A percentile compares a stretch with the other conserved stretches of the same genome.
These are phyloP conservation scores for Theretra japonica DNA, from an alignment of 2,888 invertebrate species.

Conservation along the genomic window DNA sequence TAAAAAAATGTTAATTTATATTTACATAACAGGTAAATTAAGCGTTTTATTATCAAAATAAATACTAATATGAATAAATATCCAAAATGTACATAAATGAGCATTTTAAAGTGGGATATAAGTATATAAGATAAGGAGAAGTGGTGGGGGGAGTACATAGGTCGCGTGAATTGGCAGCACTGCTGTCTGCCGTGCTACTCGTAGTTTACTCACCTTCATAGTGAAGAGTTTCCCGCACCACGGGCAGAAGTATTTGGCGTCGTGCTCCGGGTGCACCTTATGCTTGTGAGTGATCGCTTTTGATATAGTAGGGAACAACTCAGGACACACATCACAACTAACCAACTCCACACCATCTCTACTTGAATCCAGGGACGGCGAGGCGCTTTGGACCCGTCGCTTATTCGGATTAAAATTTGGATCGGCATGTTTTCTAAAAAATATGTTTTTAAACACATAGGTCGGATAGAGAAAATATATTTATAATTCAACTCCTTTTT, in stretches of 20 bases:
- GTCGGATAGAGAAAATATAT: conserved; percentile 23
- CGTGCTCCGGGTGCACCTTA: conserved; percentile 86
- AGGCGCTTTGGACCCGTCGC: conserved; percentile 54
- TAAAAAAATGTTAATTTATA: too few species aligned
- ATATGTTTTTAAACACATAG: conserved; percentile 27
- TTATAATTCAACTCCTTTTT: conserved; percentile 17
- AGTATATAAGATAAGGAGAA: conserved; percentile 6
- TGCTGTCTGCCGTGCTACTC: conserved; percentile 9
- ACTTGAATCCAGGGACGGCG: conserved; percentile 51
- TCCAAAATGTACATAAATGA: too few species aligned
- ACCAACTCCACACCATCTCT: conserved; percentile 66
- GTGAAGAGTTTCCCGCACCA: conserved; percentile 89
- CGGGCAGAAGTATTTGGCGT: conserved; percentile 86
- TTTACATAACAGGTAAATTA: too few species aligned
- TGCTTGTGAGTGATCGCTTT: conserved; percentile 88
- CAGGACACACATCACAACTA: conserved; percentile 86
- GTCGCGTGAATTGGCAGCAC: conserved; percentile 38
- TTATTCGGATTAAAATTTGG: conserved; percentile 83
- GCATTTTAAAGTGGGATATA: background rate
- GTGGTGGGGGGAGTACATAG: conserved; percentile 46
- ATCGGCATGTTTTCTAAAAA: conserved; percentile 85
- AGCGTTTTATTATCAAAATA: too few species aligned
- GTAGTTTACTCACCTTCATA: conserved; percentile 79
- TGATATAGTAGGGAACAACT: conserved; percentile 84
- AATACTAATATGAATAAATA: too few species aligned